These are phyloP conservation scores for Scaptomyza reducta DNA, from an alignment of 2,888 invertebrate species.

Conservation along the genomic window DNA sequence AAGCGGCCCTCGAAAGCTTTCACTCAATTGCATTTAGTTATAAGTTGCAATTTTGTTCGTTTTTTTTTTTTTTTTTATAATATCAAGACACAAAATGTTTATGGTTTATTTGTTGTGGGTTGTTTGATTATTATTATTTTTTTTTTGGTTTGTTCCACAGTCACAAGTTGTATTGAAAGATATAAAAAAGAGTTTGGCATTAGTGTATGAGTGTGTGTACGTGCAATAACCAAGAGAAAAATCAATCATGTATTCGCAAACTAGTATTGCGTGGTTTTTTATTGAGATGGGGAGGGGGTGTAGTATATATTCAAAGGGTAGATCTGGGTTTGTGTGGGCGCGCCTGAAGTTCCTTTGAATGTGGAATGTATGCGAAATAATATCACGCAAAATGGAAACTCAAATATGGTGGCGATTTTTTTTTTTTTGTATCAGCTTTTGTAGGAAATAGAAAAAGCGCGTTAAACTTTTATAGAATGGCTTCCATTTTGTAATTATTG, in stretches of 20 bases:
- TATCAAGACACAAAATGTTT: conserved; percentile 64
- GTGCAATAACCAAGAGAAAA: conserved; percentile 42
- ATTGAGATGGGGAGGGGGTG: neutral
- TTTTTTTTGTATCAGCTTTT: conserved; percentile 47
- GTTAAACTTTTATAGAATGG: conserved; percentile 47
- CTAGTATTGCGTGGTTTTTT: conserved; percentile 4
- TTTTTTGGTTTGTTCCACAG: conserved; percentile 44
- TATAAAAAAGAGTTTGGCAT: conserved; percentile 80
- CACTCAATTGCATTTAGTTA: conserved; percentile 68
- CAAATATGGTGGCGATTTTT: conserved; percentile 46
- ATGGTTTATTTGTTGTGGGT: conserved; percentile 47
- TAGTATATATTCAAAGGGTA: conserved; percentile 1
- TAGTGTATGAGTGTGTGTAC: conserved; percentile 65
- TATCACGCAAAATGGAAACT: conserved; percentile 48
- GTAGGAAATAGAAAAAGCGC: conserved; percentile 48
- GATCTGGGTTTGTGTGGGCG: conserved; percentile 25
- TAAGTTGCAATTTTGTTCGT: conserved; percentile 44
- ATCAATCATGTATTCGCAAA: conserved; percentile 26
- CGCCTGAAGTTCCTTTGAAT: conserved; percentile 28
- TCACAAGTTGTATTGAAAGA: conserved; percentile 71
- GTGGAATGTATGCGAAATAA: conserved; percentile 45
- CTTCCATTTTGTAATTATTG: conserved; percentile 22
- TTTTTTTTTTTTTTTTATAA: conserved; percentile 37
- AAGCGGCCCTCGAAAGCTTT: conserved; percentile 79
- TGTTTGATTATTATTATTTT: conserved; percentile 34